Conservation (phyloP, 2,888 invertebrate species). For the Chrysolina haemoptera region DNA sequence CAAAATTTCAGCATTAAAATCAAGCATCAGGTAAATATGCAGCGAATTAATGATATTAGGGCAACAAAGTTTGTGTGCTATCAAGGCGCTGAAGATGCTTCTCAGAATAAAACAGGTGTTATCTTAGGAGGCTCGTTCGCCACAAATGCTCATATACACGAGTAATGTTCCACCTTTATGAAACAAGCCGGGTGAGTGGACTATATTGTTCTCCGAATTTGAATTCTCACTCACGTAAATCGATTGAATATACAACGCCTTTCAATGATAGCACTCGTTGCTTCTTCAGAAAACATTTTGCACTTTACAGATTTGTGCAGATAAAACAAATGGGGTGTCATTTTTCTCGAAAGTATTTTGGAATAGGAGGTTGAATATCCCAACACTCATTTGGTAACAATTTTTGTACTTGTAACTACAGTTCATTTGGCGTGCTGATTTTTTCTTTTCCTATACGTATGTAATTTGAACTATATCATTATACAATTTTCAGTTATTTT, state of each 20-base stretch:
- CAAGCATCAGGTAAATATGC: slow-evolving; percentile 45
- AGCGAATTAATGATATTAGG: slow-evolving; percentile 46
- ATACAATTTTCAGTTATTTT: too few species aligned
- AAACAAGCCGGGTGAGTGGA: slow-evolving; percentile 28
- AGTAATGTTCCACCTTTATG: slow-evolving; percentile 37
- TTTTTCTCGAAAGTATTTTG: background rate
- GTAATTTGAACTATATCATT: too few species aligned
- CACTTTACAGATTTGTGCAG: slow-evolving; percentile 11
- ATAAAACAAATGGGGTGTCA: background rate
- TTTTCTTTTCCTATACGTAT: too few species aligned
- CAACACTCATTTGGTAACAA: too few species aligned
- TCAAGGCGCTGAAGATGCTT: slow-evolving; percentile 37
- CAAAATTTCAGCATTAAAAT: slow-evolving; percentile 35
- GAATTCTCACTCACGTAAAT: slow-evolving; percentile 26
- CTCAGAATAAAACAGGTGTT: slow-evolving; percentile 46
- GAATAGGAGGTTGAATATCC: background rate
- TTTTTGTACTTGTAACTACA: too few species aligned
- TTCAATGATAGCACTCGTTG: background rate
- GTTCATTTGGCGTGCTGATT: too few species aligned
- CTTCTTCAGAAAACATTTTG: background rate
- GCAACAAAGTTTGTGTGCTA: slow-evolving; percentile 40
- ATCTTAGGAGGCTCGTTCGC: slow-evolving; percentile 37
- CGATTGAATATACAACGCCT: background rate
- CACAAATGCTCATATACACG: slow-evolving; percentile 41
- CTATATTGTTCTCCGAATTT: slow-evolving; percentile 28